Base-by-base conservation (phyloP, 2,113 vertebrate genomes). In the Trichomycterus rosablanca region DNA sequence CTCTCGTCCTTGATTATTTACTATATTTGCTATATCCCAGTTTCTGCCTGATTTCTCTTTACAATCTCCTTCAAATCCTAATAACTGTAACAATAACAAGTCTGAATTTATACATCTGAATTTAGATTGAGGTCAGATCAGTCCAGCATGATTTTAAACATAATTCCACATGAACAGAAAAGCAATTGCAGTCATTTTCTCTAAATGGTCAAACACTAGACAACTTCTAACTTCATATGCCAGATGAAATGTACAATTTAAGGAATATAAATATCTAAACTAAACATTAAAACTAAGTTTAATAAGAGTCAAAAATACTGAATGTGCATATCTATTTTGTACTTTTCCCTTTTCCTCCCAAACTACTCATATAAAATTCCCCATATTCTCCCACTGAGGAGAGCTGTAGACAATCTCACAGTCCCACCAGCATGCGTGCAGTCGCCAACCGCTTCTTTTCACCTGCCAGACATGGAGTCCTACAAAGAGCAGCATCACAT, bases 81-180 rank as follows among this genome's bases (percentile, higher is more conserved):
- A 14, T 26, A 12, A 35, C n/a, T n/a, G n/a, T n/a, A n/a, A 7
- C 26, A 30, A 30, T 4, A 3, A 30, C 26, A 30, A 30, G 26
- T 30, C 26, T 19, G 15, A 52, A 18, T 4, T 26, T 5, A 52
- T n/a, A 40, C 5, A 40, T 14, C n/a, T 34, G 11, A 14, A 40
- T 40, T 40, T 40, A 5, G 5, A 40, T 40, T 14, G 7, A 40
- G 20, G 10, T 9, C 9, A 23, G 19, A 23, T 46, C 44, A 46
- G 8, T 10, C 19, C 22, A 53, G 34, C 15, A 45, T 19, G 45
- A 58, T 15, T 23, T 43, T 58, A 67, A 67, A 60, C 45, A 51
- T n/a, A 54, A 61, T 28, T 66, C 24, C 50, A 62, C 40, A 34
- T 20, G 18, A 8, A 56, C 24, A 52, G 19, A 26, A 12, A 37